phyloP scores from a whole-genome alignment of 2,113 vertebrate genomes.

The Elephantulus edwardii region DNA sequence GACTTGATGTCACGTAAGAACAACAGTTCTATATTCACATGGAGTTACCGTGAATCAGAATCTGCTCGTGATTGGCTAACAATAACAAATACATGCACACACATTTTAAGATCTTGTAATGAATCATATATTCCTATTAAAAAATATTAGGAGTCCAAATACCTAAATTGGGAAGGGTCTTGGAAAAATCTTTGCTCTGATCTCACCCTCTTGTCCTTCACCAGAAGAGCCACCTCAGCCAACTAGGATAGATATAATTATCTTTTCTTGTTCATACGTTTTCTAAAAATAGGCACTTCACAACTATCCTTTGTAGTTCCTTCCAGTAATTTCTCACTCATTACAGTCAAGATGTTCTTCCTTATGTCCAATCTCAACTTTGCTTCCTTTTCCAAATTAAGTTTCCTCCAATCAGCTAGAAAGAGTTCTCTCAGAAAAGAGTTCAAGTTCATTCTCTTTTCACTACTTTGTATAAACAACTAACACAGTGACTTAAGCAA shows the following conservation, averaged over 20 bases:
- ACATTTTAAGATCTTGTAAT: background rate
- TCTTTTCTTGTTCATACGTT: slow-evolving; percentile 53
- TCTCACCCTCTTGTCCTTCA: slow-evolving; percentile 20
- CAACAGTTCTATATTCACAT: no score
- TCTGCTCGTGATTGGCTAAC: no score
- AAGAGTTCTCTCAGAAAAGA: background rate
- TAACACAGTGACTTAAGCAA: background rate
- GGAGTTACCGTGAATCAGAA: no score
- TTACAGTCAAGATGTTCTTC: slow-evolving; percentile 67
- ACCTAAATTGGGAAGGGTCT: background rate
- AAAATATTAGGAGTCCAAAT: background rate
- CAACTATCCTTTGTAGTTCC: slow-evolving; percentile 30
- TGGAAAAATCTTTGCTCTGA: slow-evolving; percentile 33
- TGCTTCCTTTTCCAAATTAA: slow-evolving; percentile 48
- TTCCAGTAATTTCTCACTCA: slow-evolving; percentile 58
- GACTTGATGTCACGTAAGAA: no score
- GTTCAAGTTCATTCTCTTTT: slow-evolving; percentile 13
- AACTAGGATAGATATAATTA: slow-evolving; percentile 64
- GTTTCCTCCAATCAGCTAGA: background rate
- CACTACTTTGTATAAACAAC: background rate
- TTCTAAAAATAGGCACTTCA: slow-evolving; percentile 57
- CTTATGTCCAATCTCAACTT: slow-evolving; percentile 63
- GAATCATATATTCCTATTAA: background rate
- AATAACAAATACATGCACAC: no score
- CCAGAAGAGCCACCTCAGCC: slow-evolving; percentile 41